phyloP scores from a whole-genome alignment of 2,888 invertebrate species.

The Himalopsyche anomala region DNA sequence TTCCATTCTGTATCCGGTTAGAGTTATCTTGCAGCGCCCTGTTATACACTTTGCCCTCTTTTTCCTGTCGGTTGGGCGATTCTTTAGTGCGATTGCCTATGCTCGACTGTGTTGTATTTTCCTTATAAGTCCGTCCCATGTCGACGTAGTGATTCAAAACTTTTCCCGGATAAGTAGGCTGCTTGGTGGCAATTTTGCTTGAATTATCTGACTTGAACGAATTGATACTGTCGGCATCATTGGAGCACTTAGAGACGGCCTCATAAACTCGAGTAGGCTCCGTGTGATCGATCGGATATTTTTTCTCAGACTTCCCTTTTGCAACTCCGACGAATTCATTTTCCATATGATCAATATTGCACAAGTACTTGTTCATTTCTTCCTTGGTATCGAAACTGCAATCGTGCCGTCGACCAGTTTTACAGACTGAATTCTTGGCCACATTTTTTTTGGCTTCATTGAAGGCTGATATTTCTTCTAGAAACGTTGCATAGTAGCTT shows the following conservation, averaged over 20 bases:
- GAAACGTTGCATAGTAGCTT: constrained; percentile 38
- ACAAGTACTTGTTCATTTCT: constrained; percentile 6
- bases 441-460: constrained; percentile 15
- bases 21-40: constrained; percentile 54
- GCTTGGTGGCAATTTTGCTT: constrained; percentile 14
- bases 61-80: background rate
- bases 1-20: constrained; percentile 53
- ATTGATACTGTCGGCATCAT: constrained; percentile 58
- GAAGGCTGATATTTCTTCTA: constrained; percentile 44
- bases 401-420: background rate
- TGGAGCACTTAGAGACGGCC: constrained; percentile 50
- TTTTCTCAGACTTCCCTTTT: constrained; percentile 38
- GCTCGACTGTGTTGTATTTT: constrained; percentile 24
- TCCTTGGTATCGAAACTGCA: background rate
- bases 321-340: background rate
- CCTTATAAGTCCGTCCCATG: constrained; percentile 58
- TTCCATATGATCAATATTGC: constrained; percentile 32
- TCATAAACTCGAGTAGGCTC: background rate
- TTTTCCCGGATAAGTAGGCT: background rate
- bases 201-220: constrained; percentile 57
- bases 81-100: constrained; percentile 48
- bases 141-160: constrained; percentile 60
- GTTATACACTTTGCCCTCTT: constrained; percentile 51
- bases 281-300: constrained; percentile 28
- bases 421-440: background rate